phyloP scores from a whole-genome alignment of 2,113 vertebrate genomes.

The Enhydra lutris region DNA sequence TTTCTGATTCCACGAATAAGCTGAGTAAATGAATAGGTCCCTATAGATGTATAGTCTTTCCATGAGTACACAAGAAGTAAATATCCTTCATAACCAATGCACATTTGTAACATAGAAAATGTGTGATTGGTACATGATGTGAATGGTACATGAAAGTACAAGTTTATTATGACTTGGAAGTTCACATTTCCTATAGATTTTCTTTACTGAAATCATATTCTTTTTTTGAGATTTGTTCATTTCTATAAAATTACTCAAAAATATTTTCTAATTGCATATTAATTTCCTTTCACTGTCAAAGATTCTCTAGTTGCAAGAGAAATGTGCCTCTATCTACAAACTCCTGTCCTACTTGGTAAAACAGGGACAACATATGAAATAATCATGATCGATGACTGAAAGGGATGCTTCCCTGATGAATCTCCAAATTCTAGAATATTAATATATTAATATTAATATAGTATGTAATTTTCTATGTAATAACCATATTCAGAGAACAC shows the following conservation, averaged over 20 bases:
- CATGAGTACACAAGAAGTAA: not conserved
- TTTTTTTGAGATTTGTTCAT: not conserved
- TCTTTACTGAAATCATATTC: not conserved
- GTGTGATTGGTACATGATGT: too few relatives aligned
- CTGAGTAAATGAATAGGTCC: not conserved
- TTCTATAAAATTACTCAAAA: not conserved
- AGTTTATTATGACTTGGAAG: not conserved
- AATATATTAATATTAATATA: not conserved
- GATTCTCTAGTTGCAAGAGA: not conserved
- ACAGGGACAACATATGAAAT: not conserved
- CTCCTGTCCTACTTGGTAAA: not conserved
- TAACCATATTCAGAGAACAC: not conserved
- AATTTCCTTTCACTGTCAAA: not conserved
- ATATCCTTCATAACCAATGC: not conserved
- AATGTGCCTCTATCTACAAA: not conserved
- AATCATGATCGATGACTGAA: not conserved
- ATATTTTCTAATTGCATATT: not conserved
- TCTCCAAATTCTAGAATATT: not conserved
- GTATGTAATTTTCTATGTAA: not conserved
- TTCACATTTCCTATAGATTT: not conserved
- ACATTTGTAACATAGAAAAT: not conserved
- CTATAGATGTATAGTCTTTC: not conserved
- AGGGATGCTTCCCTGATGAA: not conserved
- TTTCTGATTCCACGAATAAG: slow-evolving; percentile 4
- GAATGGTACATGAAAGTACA: not conserved